Evolutionary conservation across 2,888 invertebrate genomes (phyloP).

Genomic region (Pharmacophagus antenor): DNA sequence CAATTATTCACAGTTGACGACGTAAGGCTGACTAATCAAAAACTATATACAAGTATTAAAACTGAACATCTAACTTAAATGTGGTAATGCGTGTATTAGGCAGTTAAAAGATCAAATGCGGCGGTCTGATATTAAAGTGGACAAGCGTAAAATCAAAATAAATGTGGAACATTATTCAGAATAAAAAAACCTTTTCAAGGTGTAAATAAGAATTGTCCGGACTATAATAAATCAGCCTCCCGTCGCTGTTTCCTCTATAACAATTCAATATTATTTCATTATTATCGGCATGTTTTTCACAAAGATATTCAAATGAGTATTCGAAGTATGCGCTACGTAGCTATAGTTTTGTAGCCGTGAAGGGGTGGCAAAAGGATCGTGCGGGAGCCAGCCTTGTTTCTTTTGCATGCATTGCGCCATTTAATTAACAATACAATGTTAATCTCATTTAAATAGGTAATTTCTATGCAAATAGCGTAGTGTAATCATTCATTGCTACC

Average conservation of each 20-base stretch:
- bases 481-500: slow-evolving; percentile 39
- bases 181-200: slow-evolving; percentile 10
- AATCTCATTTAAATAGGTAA: slow-evolving; percentile 41
- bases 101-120: too few relatives aligned
- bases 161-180: slow-evolving; percentile 24
- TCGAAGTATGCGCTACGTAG: slow-evolving; percentile 31
- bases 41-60: too few relatives aligned
- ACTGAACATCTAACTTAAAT: too few relatives aligned
- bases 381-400: slow-evolving; percentile 45
- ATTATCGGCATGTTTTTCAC: slow-evolving; percentile 36
- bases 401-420: slow-evolving; percentile 35
- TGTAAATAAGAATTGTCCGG: slow-evolving; percentile 36
- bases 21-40: background rate
- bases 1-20: too few relatives aligned
- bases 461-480: slow-evolving; percentile 38
- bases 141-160: slow-evolving; percentile 26
- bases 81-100: too few relatives aligned
- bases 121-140: too few relatives aligned
- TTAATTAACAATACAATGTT: slow-evolving; percentile 41
- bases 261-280: slow-evolving; percentile 38
- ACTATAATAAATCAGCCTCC: slow-evolving; percentile 38
- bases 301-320: slow-evolving; percentile 45
- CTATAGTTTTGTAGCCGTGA: slow-evolving; percentile 39
- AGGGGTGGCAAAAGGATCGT: slow-evolving; percentile 40
- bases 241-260: slow-evolving; percentile 36